A percentile compares a stretch with the other conserved stretches of the same genome.
Conservation (phyloP, 2,113 vertebrate genomes). For the Chascanopsetta lugubris region DNA sequence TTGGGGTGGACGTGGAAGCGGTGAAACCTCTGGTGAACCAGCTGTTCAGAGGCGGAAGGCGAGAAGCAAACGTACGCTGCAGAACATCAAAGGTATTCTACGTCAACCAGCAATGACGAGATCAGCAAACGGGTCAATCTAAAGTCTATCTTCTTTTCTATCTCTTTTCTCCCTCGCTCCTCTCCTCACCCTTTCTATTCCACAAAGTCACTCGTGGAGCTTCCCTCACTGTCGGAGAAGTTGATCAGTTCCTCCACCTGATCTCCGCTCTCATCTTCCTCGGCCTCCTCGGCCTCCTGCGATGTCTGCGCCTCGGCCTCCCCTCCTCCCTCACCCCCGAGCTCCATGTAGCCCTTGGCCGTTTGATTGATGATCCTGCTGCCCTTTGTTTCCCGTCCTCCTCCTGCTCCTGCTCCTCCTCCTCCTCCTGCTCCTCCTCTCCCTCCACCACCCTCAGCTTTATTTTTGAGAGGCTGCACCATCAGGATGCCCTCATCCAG, state of each 20-base stretch:
- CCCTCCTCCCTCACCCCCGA: slow-evolving; percentile 50
- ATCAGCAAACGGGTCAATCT: neutral
- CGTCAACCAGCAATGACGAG: neutral
- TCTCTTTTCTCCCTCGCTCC: neutral
- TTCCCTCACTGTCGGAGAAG: slow-evolving; percentile 63
- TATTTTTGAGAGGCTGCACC: slow-evolving; percentile 53
- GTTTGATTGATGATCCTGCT: slow-evolving; percentile 18
- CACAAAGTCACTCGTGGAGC: slow-evolving; percentile 66
- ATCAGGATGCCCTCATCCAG: slow-evolving; percentile 55
- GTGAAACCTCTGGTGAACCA: too few relatives aligned
- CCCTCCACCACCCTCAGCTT: slow-evolving; percentile 22
- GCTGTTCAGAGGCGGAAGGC: too few relatives aligned
- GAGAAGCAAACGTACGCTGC: neutral
- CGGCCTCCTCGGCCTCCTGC: slow-evolving; percentile 49
- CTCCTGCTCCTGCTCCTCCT: slow-evolving; percentile 4
- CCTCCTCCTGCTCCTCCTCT: slow-evolving; percentile 15
- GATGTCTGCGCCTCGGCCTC: slow-evolving; percentile 48
- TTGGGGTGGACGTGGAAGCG: too few relatives aligned
- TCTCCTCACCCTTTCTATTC: slow-evolving; percentile 32
- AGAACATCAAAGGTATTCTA: slow-evolving; percentile 9
- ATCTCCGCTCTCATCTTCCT: slow-evolving; percentile 57
- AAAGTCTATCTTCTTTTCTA: too few relatives aligned
- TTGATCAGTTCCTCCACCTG: slow-evolving; percentile 66
- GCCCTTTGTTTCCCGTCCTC: slow-evolving; percentile 19
- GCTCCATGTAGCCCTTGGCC: slow-evolving; percentile 68